Base-by-base conservation (phyloP, 1,140 invertebrate genomes). In the Antheraea mylitta region DNA sequence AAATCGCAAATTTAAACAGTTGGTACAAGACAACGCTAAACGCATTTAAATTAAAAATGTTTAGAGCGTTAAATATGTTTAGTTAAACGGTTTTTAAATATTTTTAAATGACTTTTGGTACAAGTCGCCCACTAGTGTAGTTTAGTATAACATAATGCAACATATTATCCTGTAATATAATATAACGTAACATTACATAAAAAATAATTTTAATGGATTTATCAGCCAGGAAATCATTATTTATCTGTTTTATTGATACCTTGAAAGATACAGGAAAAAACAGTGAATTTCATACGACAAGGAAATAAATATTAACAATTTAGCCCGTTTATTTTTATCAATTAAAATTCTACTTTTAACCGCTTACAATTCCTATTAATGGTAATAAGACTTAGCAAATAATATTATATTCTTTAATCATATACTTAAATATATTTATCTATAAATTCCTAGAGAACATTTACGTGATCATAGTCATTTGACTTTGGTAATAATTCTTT, bases 381-480 rank as follows among this genome's bases (percentile, higher is more conserved):
- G 7, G 8, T 19, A 13, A 65, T 22, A 22, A 48, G 18, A 4
- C 8, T 64, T 68, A 38, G 58, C 67, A 71, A 72, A 67, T 67
- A 66, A 64, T 59, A 18, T 13, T 53, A 53, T 53, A 53, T 16
- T 53, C 11, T 16, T 53, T 53, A 53, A 53, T 53, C 5, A 53
- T 53, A 53, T 42, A 42, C 38, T 42, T 42, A 11, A 42, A 42
- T 42, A 42, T 10, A 42, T 42, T 72, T 77, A 77, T 77, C 76
- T 58, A 11, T 59, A 67, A 75, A 77, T 75, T 74, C 48, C 11
- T 1, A 68, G 69, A 73, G 74, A 48, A 65, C 5, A 65, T 18
- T 65, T 48, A 13, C 19, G 7, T 16, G 18, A 53, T 53, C 8
- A 18, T 53, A 53, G 45, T n/a, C 10, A 10, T 19, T 45, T 45